A percentile compares a stretch with the other conserved stretches of the same genome.
Evolutionary conservation across 2,113 vertebrate genomes (phyloP).

Genomic region (Ranitomeya variabilis): DNA sequence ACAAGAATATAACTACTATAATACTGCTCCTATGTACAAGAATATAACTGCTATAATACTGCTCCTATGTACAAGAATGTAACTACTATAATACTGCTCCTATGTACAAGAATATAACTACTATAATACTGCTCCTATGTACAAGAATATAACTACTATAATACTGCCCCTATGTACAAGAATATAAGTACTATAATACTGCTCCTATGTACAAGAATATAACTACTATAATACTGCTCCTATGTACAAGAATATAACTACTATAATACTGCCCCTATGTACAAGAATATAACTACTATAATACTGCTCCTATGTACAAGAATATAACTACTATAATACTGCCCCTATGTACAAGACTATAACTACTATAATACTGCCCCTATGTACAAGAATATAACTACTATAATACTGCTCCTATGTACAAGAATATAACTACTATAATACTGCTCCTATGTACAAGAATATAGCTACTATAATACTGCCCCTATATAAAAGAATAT

Average conservation of each 20-base stretch:
- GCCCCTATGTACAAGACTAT: too few species aligned
- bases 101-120: neutral
- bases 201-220: slow-evolving; percentile 1
- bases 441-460: neutral
- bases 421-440: too few species aligned
- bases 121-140: neutral
- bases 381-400: too few species aligned
- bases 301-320: neutral
- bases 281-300: neutral
- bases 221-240: neutral
- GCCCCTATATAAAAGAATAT: neutral
- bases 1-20: too few species aligned
- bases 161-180: neutral
- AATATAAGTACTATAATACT: slow-evolving; percentile 7
- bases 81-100: neutral
- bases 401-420: too few species aligned
- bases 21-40: neutral
- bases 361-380: too few species aligned
- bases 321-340: too few species aligned
- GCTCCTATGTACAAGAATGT: neutral
- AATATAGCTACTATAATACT: too few species aligned
- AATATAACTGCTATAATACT: too few species aligned
- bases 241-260: neutral
- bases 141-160: slow-evolving; percentile 13
- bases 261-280: too few species aligned